These are phyloP conservation scores for Macropus fuliginosus DNA, from an alignment of 2,797 vertebrate species.

Conservation along the genomic window DNA sequence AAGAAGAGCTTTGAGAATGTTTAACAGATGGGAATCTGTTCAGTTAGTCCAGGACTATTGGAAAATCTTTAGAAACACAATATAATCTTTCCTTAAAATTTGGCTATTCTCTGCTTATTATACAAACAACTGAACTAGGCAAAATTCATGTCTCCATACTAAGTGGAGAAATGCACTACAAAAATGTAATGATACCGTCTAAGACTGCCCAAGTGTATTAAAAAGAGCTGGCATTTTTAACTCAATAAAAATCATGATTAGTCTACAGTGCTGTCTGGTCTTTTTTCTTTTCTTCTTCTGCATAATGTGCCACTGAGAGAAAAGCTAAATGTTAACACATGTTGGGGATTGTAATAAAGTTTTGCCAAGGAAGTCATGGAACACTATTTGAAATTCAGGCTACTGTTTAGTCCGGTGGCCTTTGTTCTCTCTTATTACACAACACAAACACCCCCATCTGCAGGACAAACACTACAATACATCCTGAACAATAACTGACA, in stretches of 20 bases:
- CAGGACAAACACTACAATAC: slow-evolving; percentile 3
- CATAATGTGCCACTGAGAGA: not conserved
- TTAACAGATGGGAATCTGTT: not conserved
- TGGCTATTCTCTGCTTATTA: not conserved
- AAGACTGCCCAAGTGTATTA: not conserved
- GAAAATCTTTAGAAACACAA: slow-evolving; percentile 20
- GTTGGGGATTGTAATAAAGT: not conserved
- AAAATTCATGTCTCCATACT: not conserved
- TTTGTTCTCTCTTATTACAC: slow-evolving; percentile 25
- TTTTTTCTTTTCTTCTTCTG: not conserved
- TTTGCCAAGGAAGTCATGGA: slow-evolving; percentile 38
- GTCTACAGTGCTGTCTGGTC: not conserved
- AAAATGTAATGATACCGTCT: not conserved
- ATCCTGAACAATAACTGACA: slow-evolving; percentile 35
- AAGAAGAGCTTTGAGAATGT: not conserved
- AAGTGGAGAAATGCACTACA: not conserved
- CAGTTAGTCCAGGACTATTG: not conserved
- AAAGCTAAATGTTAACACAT: slow-evolving; percentile 53
- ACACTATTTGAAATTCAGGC: slow-evolving; percentile 34
- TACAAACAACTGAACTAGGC: not conserved
- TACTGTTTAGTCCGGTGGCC: slow-evolving; percentile 59
- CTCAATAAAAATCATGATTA: not conserved
- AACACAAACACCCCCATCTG: slow-evolving; percentile 10
- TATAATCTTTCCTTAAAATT: slow-evolving; percentile 8
- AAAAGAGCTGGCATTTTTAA: not conserved